phyloP scores from a whole-genome alignment of 1,140 invertebrate genomes.

The Trachelipus rathkii region DNA sequence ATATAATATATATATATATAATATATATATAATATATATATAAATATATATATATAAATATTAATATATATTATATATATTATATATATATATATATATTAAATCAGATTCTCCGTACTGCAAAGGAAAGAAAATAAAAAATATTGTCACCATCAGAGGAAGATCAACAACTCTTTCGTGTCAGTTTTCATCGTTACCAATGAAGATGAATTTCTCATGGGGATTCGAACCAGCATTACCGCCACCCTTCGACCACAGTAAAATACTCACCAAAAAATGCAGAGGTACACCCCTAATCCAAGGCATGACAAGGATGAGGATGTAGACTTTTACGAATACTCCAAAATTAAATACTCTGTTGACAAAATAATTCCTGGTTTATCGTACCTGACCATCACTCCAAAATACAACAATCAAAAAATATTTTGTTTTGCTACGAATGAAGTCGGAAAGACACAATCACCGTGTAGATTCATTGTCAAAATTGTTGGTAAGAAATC shows the following conservation, averaged over 20 bases:
- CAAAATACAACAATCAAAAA: neutral
- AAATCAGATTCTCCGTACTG: neutral
- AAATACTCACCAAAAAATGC: neutral
- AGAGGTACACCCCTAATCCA: neutral
- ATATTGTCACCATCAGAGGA: neutral
- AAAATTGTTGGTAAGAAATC: neutral
- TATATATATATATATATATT: neutral
- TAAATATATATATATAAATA: neutral
- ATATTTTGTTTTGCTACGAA: neutral
- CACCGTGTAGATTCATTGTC: neutral
- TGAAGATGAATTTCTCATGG: neutral
- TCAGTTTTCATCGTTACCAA: neutral
- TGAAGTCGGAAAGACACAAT: neutral
- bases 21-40: too few species aligned
- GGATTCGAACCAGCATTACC: neutral
- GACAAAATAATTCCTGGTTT: neutral
- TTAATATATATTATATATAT: neutral
- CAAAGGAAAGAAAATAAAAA: neutral
- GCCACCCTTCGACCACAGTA: neutral
- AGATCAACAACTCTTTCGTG: neutral
- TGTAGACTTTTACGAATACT: neutral
- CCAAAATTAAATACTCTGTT: neutral
- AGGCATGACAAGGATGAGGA: neutral
- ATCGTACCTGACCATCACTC: neutral
- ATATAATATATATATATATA: too few species aligned